phyloP scores from a whole-genome alignment of 2,888 invertebrate genomes.

The Pyrochroa serraticornis region DNA sequence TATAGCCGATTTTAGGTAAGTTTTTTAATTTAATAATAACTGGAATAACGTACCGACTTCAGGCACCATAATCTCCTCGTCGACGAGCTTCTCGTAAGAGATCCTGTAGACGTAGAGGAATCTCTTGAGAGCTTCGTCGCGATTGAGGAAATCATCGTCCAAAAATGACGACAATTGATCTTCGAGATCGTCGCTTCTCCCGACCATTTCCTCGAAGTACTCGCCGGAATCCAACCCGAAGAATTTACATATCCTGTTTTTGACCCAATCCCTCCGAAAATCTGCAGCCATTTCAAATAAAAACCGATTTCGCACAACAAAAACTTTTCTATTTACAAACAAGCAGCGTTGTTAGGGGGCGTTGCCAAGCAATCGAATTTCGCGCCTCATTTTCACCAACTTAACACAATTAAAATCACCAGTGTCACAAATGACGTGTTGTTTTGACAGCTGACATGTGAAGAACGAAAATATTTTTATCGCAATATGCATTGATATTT shows the following conservation, averaged over 20 bases:
- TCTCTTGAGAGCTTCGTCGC: slow-evolving; percentile 62
- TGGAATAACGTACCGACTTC: slow-evolving; percentile 70
- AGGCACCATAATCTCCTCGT: slow-evolving; percentile 74
- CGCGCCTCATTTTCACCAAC: background rate
- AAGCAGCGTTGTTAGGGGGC: slow-evolving; percentile 7
- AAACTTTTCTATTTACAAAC: slow-evolving; percentile 19
- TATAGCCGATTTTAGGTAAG: background rate
- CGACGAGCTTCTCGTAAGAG: slow-evolving; percentile 73
- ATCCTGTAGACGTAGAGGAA: slow-evolving; percentile 73
- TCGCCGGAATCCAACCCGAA: slow-evolving; percentile 65
- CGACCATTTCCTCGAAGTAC: slow-evolving; percentile 66
- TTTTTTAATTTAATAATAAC: no score
- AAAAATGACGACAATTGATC: slow-evolving; percentile 63
- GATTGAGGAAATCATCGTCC: slow-evolving; percentile 60
- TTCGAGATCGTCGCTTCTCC: slow-evolving; percentile 61
- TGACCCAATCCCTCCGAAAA: slow-evolving; percentile 72
- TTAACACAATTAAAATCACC: background rate
- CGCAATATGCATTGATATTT: slow-evolving; percentile 15
- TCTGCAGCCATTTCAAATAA: slow-evolving; percentile 52
- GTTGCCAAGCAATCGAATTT: slow-evolving; percentile 2
- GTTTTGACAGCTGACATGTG: slow-evolving; percentile 24
- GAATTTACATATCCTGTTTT: slow-evolving; percentile 65
- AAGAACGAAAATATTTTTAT: slow-evolving; percentile 20
- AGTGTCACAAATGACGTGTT: slow-evolving; percentile 13
- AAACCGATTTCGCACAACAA: background rate